These are phyloP conservation scores for Slavum lentiscoides DNA, from an alignment of 2,888 invertebrate species.

Conservation along the genomic window DNA sequence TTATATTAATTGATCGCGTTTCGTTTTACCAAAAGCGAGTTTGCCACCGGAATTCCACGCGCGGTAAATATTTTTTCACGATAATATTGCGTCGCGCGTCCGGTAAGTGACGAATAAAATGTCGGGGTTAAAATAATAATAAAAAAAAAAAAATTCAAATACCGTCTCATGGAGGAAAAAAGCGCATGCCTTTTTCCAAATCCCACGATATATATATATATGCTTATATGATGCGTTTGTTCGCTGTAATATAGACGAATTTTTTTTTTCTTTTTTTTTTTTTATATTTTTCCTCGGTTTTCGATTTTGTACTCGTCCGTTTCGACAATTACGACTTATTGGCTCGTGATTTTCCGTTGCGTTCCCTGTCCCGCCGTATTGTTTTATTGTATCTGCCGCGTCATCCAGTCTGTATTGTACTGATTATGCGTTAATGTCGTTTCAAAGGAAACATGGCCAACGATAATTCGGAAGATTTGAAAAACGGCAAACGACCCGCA, in stretches of 20 bases:
- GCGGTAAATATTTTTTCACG: background rate
- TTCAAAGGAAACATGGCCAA: slow-evolving; percentile 37
- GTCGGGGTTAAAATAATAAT: background rate
- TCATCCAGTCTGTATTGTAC: no score
- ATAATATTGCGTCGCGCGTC: no score
- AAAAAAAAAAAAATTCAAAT: slow-evolving; percentile 41
- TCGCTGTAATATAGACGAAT: background rate
- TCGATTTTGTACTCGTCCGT: slow-evolving; percentile 6
- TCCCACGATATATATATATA: slow-evolving; percentile 5
- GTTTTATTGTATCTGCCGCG: no score
- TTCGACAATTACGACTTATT: background rate
- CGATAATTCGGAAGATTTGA: slow-evolving; percentile 43
- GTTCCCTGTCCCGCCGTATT: background rate
- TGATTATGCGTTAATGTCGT: background rate
- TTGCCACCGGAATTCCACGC: background rate
- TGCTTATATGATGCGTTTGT: slow-evolving; percentile 32
- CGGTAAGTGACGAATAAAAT: background rate
- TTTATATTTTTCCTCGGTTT: background rate
- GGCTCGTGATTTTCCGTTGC: slow-evolving; percentile 9
- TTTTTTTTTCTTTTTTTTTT: background rate
- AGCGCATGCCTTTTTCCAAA: slow-evolving; percentile 16
- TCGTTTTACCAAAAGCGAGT: no score
- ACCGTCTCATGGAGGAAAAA: slow-evolving; percentile 41
- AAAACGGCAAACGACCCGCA: slow-evolving; percentile 37
- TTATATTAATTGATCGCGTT: no score